Percentiles rank a stretch among this genome's conserved stretches.
Evolutionary conservation across 2,797 vertebrate genomes (phyloP).

Genomic region (Helicolenus hilgendorfi): DNA sequence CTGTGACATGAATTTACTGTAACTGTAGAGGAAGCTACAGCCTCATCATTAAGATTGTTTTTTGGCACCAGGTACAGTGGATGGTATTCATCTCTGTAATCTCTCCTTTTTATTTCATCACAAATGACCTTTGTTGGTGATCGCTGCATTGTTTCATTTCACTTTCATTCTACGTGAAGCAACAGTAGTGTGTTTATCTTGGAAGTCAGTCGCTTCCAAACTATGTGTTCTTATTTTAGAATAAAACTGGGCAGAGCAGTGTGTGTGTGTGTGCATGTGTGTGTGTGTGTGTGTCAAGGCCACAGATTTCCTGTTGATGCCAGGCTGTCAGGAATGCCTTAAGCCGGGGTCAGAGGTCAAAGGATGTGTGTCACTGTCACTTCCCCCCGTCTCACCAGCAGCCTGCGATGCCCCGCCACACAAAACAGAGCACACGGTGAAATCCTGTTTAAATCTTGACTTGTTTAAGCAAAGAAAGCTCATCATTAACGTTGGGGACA

Average conservation of each 20-base stretch:
- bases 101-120: neutral
- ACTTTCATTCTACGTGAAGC: neutral
- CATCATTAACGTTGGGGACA: neutral
- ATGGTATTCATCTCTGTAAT: neutral
- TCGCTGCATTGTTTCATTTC: neutral
- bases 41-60: neutral
- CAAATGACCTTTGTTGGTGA: neutral
- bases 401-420: conserved; percentile 40
- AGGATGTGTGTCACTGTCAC: conserved; percentile 86
- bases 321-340: conserved; percentile 80
- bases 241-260: conserved; percentile 9
- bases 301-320: conserved; percentile 90
- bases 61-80: neutral
- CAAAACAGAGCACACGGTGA: neutral
- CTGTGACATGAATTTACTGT: neutral
- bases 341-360: conserved; percentile 82
- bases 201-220: conserved; percentile 27
- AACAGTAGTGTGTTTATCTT: neutral
- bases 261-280: neutral
- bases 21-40: neutral
- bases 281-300: conserved; percentile 57
- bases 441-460: neutral
- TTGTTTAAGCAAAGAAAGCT: no score
- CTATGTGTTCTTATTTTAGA: conserved; percentile 46
- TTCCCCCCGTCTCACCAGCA: conserved; percentile 65